A percentile compares a stretch with the other conserved stretches of the same genome.
Conservation (phyloP, 2,113 vertebrate genomes). For the Fukomys damarensis region DNA sequence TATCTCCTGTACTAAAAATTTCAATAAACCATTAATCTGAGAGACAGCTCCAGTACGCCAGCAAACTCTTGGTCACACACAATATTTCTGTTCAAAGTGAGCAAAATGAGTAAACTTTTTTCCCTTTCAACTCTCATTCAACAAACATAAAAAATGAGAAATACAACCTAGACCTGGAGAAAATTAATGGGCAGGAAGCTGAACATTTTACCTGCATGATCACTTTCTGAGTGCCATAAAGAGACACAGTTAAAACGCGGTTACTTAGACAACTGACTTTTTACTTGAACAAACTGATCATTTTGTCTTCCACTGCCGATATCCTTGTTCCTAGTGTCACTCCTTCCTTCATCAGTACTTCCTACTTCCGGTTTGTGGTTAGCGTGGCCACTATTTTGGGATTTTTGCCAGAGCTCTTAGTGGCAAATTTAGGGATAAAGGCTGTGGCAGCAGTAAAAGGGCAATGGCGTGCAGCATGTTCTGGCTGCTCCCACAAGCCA, state of each 20-base stretch:
- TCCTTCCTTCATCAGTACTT: background rate
- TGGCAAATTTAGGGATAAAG: background rate
- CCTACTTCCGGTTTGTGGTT: background rate
- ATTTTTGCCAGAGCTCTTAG: background rate
- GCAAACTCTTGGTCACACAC: background rate
- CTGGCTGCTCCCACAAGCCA: background rate
- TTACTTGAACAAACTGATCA: background rate
- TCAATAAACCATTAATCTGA: background rate
- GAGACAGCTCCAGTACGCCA: background rate
- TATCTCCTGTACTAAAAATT: background rate
- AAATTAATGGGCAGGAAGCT: background rate
- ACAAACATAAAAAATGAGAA: slow-evolving; percentile 71
- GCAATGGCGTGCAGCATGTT: background rate
- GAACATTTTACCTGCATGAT: slow-evolving; percentile 40
- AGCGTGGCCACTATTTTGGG: background rate
- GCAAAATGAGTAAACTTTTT: slow-evolving; percentile 16
- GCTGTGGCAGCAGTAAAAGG: too few relatives aligned
- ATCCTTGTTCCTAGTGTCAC: background rate
- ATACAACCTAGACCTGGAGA: slow-evolving; percentile 58
- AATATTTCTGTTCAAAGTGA: slow-evolving; percentile 34
- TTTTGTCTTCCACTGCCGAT: background rate
- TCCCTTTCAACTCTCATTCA: slow-evolving; percentile 27
- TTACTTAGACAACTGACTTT: background rate
- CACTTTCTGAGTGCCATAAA: background rate
- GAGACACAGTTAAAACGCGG: background rate